Base-by-base conservation (phyloP, 2,113 vertebrate genomes). In the Phaetusa simplex region DNA sequence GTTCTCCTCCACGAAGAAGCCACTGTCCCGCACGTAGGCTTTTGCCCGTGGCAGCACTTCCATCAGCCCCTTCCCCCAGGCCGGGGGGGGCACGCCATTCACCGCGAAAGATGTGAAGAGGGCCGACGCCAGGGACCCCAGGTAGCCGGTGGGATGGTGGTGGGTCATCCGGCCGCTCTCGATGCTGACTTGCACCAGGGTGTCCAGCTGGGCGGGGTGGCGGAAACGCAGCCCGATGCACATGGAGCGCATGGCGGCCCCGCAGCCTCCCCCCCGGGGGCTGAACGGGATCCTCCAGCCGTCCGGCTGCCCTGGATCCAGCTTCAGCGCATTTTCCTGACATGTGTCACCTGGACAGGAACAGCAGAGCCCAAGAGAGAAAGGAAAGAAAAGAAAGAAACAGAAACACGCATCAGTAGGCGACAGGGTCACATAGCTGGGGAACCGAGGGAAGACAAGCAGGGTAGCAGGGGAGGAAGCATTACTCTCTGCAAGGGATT, bases 141-240 rank as follows among this genome's bases (percentile, higher is more conserved):
- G 97, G 96, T 99, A 99, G 61, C 98, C 98, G 0, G 98, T 99
- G 36, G 99, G 99, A 29, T 99, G 98, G 92, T 99, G 99, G 74
- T 99, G 99, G 71, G 98, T 99, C 98, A 99, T 98, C 22, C 98
- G 98, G 8, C 99, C 98, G 0, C 98, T 99, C 96, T 99, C 99
- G 0, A 99, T 97, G 97, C 98, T 99, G 92, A 98, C 97, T 32
- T 91, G 58, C 16, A 99, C 58, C 94, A 99, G 97, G 3, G 45
- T 97, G 43, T 96, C 91, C 88, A 98, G 91, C 89, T 99, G 96
- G 12, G 81, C 43, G 0, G 59, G 90, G 32, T 38, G 82, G 43
- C 53, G 90, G 91, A 98, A 99, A 18, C 98, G 97, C 93, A 99
- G 97, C 24, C 98, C 99, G 0, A 99, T 98, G 94, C 98, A 98